phyloP scores from a whole-genome alignment of 2,888 invertebrate species.

The Drosophila villosipedis region DNA sequence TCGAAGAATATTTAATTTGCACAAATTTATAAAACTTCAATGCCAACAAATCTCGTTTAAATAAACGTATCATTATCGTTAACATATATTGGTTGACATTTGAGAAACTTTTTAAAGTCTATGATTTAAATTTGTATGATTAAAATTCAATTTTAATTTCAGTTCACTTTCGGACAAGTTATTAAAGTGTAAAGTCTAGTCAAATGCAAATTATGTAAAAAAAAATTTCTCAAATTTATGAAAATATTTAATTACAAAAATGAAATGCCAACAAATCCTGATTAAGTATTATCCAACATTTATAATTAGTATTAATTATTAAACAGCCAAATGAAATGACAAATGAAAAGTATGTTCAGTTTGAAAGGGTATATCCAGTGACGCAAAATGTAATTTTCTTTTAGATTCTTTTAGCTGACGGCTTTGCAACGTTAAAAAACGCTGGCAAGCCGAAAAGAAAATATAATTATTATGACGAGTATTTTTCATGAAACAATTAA shows the following conservation, averaged over 20 bases:
- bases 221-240: not conserved
- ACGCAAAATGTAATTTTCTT: conserved; percentile 30
- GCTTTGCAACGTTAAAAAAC: conserved; percentile 15
- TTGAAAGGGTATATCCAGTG: conserved; percentile 13
- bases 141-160: no score
- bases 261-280: not conserved
- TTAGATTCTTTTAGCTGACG: conserved; percentile 25
- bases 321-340: not conserved
- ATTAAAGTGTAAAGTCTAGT: not conserved
- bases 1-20: conserved; percentile 22
- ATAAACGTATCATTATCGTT: not conserved
- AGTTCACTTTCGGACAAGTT: no score
- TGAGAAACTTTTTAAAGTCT: no score
- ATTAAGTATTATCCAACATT: not conserved
- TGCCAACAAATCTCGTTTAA: not conserved
- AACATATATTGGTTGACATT: not conserved
- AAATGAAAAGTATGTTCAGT: not conserved
- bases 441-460: conserved; percentile 34
- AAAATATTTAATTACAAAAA: not conserved
- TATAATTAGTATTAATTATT: not conserved
- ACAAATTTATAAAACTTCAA: not conserved
- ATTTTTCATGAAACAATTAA: conserved; percentile 67
- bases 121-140: not conserved
- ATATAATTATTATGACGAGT: conserved; percentile 44
- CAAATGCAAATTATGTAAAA: not conserved